Conservation (phyloP, 2,113 vertebrate genomes). For the Oreotragus oreotragus region DNA sequence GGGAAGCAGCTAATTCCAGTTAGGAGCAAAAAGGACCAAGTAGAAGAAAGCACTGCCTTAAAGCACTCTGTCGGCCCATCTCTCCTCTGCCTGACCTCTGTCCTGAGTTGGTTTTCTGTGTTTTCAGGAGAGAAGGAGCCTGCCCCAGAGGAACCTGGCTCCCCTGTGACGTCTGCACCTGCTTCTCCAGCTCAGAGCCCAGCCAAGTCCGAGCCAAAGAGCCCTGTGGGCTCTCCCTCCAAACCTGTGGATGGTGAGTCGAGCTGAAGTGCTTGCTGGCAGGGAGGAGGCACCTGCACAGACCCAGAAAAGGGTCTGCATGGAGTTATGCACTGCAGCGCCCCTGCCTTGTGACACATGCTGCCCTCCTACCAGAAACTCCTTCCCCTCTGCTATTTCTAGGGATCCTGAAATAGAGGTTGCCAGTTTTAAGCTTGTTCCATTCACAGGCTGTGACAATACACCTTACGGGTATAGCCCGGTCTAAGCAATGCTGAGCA, state of each 20-base stretch:
- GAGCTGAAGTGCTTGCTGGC: not conserved
- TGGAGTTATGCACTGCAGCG: not conserved
- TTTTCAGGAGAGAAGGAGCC: conserved; percentile 78
- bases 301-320: not conserved
- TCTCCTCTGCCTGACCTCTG: not conserved
- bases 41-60: not conserved
- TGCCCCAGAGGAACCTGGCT: conserved; percentile 53
- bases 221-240: conserved; percentile 37
- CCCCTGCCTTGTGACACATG: not conserved
- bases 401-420: not conserved
- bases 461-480: not conserved
- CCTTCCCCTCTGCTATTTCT: not conserved
- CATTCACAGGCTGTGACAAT: not conserved
- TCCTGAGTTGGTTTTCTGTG: not conserved
- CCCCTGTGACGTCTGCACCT: conserved; percentile 62
- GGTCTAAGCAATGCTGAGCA: not conserved
- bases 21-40: not conserved
- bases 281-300: not conserved
- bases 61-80: not conserved
- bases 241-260: conserved; percentile 80
- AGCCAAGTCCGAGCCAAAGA: conserved; percentile 23
- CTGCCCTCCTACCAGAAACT: not conserved
- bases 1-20: not conserved
- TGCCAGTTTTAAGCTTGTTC: not conserved
- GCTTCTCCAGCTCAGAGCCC: conserved; percentile 58